A percentile compares a stretch with the other conserved stretches of the same genome.
Conservation (phyloP, 2,113 vertebrate species). For the Tragelaphus strepsiceros region DNA sequence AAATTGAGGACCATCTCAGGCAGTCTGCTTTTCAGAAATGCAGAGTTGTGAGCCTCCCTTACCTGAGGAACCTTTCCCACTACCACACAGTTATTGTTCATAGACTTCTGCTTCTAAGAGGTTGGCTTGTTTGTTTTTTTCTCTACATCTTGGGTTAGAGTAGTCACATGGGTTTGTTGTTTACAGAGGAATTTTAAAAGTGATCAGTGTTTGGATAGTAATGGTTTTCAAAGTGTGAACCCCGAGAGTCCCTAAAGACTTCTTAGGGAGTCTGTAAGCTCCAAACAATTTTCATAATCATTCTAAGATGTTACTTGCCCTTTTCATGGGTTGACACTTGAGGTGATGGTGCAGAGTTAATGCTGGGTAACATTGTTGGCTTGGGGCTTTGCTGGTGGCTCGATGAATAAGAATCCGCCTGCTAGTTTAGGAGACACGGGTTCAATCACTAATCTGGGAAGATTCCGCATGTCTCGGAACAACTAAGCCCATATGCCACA, state of each 20-base stretch:
- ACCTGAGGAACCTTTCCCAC: not conserved
- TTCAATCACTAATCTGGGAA: fast-evolving
- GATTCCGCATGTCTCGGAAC: not conserved
- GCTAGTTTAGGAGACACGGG: not conserved
- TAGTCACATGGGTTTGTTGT: not conserved
- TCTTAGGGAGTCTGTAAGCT: not conserved
- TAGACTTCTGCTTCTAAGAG: not conserved
- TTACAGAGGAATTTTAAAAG: not conserved
- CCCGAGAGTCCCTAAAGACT: not conserved
- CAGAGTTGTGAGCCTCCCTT: not conserved
- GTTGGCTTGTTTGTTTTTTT: not conserved
- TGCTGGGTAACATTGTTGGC: not conserved
- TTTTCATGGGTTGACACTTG: not conserved
- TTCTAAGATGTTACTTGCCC: not conserved
- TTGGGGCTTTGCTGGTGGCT: not conserved
- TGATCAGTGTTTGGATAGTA: not conserved
- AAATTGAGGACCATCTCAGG: not conserved
- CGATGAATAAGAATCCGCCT: not conserved
- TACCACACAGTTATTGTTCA: not conserved
- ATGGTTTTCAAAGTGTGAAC: not conserved
- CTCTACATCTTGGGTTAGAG: not conserved
- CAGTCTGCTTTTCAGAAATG: not conserved
- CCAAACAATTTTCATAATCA: not conserved
- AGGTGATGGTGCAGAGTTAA: not conserved
- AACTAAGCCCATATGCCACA: not conserved